Evolutionary conservation across 1,140 invertebrate genomes (phyloP).

Genomic region (Cyclargus thomasi): DNA sequence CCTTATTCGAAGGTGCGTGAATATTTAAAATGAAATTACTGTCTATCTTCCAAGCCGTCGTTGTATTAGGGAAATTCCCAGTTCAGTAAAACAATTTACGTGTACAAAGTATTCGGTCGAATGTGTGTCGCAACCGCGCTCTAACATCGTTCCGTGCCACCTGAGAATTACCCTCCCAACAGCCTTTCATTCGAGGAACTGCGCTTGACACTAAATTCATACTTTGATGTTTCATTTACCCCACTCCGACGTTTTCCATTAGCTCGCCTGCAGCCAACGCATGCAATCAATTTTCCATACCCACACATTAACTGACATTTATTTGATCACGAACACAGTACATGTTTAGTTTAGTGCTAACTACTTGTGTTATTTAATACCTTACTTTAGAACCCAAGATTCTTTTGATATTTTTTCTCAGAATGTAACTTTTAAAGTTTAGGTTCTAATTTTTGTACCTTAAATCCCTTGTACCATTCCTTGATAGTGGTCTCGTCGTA

Average conservation of each 20-base stretch:
- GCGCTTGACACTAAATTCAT: not conserved
- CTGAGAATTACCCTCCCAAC: not conserved
- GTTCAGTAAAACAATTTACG: not conserved
- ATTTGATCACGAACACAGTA: too few relatives aligned
- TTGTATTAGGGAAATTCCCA: not conserved
- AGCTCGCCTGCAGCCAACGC: not conserved
- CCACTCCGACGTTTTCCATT: not conserved
- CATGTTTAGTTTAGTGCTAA: too few relatives aligned
- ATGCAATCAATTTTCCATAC: not conserved
- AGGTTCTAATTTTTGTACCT: conserved; percentile 88
- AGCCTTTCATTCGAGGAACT: not conserved
- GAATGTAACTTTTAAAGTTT: too few relatives aligned
- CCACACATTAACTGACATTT: too few relatives aligned
- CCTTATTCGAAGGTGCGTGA: not conserved
- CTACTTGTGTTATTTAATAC: too few relatives aligned
- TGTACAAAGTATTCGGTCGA: not conserved
- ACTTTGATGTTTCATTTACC: not conserved
- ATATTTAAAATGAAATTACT: conserved; percentile 1
- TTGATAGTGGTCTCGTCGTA: conserved; percentile 98
- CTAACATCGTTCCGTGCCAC: not conserved
- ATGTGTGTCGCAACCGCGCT: not conserved
- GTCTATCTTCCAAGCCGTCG: not conserved
- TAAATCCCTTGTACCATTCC: conserved; percentile 99
- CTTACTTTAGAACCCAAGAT: too few relatives aligned
- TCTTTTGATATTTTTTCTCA: conserved; percentile 9